phyloP scores from a whole-genome alignment of 2,797 vertebrate genomes.

The Lophotriccus pileatus region DNA sequence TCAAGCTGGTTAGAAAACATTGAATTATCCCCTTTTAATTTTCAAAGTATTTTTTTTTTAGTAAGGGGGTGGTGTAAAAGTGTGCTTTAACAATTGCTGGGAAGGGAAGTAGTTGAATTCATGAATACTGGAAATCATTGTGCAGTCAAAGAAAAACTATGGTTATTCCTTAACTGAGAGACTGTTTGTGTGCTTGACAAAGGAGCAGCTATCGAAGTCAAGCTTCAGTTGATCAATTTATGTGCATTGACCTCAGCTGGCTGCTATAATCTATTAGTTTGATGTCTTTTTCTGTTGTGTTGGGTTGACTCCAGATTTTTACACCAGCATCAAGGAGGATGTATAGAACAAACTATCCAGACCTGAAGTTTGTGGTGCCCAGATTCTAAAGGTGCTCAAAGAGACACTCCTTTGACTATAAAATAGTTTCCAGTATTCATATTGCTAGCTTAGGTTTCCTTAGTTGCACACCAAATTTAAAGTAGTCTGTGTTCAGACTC shows the following conservation, averaged over 20 bases:
- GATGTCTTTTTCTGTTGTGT: neutral
- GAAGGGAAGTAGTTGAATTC: neutral
- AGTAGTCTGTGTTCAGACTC: neutral
- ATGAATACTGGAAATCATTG: neutral
- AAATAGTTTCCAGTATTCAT: neutral
- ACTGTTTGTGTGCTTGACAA: neutral
- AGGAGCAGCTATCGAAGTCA: neutral
- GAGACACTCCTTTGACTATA: neutral
- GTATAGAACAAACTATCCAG: neutral
- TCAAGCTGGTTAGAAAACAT: neutral
- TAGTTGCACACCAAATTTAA: neutral
- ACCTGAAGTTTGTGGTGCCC: neutral
- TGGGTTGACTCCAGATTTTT: neutral
- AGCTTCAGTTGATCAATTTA: neutral
- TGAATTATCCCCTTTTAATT: neutral
- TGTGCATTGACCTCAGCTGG: neutral
- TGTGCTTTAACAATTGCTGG: neutral
- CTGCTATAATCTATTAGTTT: neutral
- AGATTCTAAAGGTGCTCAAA: neutral
- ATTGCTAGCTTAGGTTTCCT: neutral
- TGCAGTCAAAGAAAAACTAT: neutral
- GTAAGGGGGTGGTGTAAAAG: neutral
- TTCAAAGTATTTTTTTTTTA: neutral
- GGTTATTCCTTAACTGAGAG: neutral
- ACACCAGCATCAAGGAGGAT: neutral